Evolutionary conservation across 2,797 vertebrate genomes (phyloP).

Genomic region (Malacoraja senta): DNA sequence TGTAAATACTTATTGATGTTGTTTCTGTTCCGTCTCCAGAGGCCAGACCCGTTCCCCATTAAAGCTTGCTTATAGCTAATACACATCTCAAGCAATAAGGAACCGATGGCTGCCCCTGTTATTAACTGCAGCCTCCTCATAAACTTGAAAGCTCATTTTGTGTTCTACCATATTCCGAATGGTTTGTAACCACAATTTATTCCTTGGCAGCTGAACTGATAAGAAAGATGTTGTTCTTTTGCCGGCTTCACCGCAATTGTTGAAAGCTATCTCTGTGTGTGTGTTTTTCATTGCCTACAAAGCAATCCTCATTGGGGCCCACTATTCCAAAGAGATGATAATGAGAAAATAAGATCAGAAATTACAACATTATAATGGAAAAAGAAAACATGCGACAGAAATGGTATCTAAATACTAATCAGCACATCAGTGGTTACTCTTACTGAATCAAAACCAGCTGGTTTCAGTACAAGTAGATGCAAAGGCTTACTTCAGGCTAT

Average conservation of each 20-base stretch:
- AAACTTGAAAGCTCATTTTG: neutral
- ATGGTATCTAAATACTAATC: constrained; percentile 27
- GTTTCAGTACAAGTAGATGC: constrained; percentile 46
- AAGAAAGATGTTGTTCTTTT: constrained; percentile 27
- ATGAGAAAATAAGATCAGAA: constrained; percentile 35
- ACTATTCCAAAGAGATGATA: constrained; percentile 13
- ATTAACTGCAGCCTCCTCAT: constrained; percentile 7
- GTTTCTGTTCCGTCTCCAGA: neutral
- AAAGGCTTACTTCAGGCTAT: constrained; percentile 48
- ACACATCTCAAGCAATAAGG: neutral
- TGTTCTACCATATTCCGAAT: neutral
- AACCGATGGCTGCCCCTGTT: neutral
- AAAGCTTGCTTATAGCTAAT: neutral
- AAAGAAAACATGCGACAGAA: constrained; percentile 28
- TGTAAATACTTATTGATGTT: neutral
- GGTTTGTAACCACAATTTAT: constrained; percentile 6
- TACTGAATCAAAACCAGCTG: constrained; percentile 46
- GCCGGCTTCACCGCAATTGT: constrained; percentile 2
- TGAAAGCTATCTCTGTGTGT: neutral
- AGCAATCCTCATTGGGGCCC: neutral
- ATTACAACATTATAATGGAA: constrained; percentile 26
- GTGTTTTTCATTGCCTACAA: constrained; percentile 5
- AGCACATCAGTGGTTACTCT: constrained; percentile 39
- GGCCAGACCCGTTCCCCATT: neutral
- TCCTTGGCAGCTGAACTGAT: neutral